Percentiles rank a stretch among this genome's conserved stretches.
These are phyloP conservation scores for Parauchenoglanis punctatus DNA, from an alignment of 2,797 vertebrate genomes.

Conservation along the genomic window DNA sequence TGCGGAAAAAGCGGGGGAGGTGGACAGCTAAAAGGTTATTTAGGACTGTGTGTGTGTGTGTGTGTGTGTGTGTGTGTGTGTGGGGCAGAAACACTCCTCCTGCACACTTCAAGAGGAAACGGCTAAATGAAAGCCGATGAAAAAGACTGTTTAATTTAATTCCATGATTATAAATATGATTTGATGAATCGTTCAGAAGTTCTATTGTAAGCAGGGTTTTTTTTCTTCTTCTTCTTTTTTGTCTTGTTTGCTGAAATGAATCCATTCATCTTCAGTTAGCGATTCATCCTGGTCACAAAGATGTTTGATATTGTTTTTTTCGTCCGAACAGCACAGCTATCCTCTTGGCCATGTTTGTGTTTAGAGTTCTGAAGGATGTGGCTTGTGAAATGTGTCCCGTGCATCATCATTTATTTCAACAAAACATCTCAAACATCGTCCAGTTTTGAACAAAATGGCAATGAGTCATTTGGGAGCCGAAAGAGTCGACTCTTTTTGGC, in stretches of 20 bases:
- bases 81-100: neutral
- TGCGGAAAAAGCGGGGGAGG: slow-evolving; percentile 6
- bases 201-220: neutral
- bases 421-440: neutral
- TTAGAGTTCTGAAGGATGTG: neutral
- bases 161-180: neutral
- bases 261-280: neutral
- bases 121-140: neutral
- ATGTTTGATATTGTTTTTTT: neutral
- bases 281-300: neutral
- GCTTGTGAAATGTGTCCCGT: neutral
- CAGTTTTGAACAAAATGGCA: neutral
- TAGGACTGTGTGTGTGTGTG: slow-evolving; percentile 19
- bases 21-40: neutral
- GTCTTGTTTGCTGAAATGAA: neutral
- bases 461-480: neutral
- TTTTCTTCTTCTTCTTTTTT: neutral
- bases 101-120: neutral
- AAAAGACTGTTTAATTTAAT: neutral
- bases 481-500: neutral
- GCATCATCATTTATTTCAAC: neutral
- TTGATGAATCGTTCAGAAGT: neutral
- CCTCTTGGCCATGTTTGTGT: neutral
- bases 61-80: slow-evolving; percentile 20
- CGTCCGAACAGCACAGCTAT: neutral